Base-by-base conservation (phyloP, 2,888 invertebrate species). In the Rhodophaea formosa region DNA sequence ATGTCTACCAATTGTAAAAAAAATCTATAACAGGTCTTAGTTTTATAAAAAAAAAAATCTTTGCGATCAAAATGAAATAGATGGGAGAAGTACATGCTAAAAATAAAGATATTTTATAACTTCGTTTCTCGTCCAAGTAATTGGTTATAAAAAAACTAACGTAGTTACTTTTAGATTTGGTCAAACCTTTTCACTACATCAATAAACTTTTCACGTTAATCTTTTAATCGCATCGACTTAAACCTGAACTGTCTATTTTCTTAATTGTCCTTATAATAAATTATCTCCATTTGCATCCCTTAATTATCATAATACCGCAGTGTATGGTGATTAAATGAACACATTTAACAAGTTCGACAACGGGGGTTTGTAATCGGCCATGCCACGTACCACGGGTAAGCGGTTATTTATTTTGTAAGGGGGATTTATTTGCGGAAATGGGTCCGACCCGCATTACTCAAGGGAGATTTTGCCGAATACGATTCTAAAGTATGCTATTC, bases 401-500 rank as follows among this genome's bases (percentile, higher is more conserved):
- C 77, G 82, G 82, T 85, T 86, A 86, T 86, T 86, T 87, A 86
- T 84, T 83, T 84, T 83, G 81, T 84, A 77, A 77, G 77, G 74
- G 77, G 83, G 84, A 86, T 86, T 87, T 88, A 87, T 88, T 82
- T 84, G 82, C 83, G 84, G 84, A 82, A 84, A 83, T 80, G 83
- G 85, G 84, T 76, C 80, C 77, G 81, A 86, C 87, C 87, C 85
- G 79, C 80, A 86, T 87, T 84, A 86, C 82, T 87, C 87, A 86
- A 79, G 84, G 83, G 83, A 87, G 82, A 84, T 84, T 84, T 79
- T 73, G 79, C 82, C 83, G 86, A 84, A 82, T 83, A 77, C 81
- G 79, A 82, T 77, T 84, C 77, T 81, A 82, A 84, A 84, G 81
- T 83, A 82, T 79, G 77, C 79, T 74, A 74, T 79, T 79, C 75